phyloP scores from a whole-genome alignment of 2,888 invertebrate species.

The Dryadula phaetusa region DNA sequence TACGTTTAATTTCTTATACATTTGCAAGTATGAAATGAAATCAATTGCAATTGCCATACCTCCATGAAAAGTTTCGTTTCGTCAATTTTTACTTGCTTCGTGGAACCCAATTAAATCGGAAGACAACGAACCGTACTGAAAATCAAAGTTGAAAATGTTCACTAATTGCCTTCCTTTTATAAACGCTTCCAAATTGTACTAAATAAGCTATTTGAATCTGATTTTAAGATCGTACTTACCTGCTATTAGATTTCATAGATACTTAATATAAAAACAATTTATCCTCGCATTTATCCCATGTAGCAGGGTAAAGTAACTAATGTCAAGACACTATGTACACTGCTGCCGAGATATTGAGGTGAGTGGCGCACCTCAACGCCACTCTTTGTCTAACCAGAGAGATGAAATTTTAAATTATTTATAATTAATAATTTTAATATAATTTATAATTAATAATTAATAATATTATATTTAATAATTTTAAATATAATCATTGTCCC shows the following conservation, averaged over 20 bases:
- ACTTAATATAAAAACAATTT: neutral
- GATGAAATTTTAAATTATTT: no score
- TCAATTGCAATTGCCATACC: neutral
- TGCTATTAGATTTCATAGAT: neutral
- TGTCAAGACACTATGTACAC: no score
- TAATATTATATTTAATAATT: no score
- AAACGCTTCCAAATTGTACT: neutral
- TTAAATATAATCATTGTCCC: no score
- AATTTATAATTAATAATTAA: no score
- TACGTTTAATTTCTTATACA: neutral
- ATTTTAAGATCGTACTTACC: neutral
- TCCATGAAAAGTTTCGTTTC: constrained; percentile 6
- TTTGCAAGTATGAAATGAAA: no score
- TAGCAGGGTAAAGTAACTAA: no score
- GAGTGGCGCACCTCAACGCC: no score
- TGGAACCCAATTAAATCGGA: constrained; percentile 16
- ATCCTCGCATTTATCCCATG: no score
- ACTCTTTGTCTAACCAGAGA: no score
- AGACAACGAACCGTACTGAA: constrained; percentile 14
- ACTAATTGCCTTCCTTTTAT: constrained; percentile 10
- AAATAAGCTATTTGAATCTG: constrained; percentile 4
- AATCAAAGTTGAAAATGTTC: constrained; percentile 6
- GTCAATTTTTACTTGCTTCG: constrained; percentile 9
- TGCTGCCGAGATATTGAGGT: no score
- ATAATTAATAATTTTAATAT: no score